Base-by-base conservation (phyloP, 2,113 vertebrate genomes). In the Pungitius pungitius region DNA sequence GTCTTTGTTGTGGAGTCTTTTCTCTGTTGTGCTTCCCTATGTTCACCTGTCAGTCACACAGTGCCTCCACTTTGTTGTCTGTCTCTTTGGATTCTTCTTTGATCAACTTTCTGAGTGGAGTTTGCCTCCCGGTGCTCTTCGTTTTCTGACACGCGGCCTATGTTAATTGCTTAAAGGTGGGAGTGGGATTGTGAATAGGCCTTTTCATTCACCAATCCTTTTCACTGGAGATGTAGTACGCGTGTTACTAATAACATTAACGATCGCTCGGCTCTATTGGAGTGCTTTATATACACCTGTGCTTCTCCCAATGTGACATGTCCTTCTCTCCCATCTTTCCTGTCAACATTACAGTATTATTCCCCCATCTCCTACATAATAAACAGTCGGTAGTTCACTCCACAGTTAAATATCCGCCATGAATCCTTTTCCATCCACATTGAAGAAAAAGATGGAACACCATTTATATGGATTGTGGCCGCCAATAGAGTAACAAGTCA, bases 41-140 rank as follows among this genome's bases (percentile, higher is more conserved):
- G 63, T 76, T 66, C 64, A 74, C 78, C 75, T 69, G 60, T 77
- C 77, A 76, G 52, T 83, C 82, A 78, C 33, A 69, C 26, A 8
- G 68, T 42, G 7, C 43, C 76, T 75, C 66, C 43, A 61, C 55
- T 45, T 20, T 47, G 13, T 11, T 27, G 43, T 62, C 26, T 55
- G 57, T 54, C 59, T 65, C 24, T 15, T 61, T 56, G 17, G 13
- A 61, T 76, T 71, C 57, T 52, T 27, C 54, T 59, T 76, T 84
- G 57, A 78, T 71, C 59, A 85, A 81, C 58, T 85, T 71, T 76
- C 18, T 42, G 22, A 73, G 80, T 49, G 66, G 47, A 79, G 68
- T 69, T 60, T 51, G 26, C 56, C 66, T 78, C 22, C 22, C 52
- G 61, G n/a, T 77, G 70, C 63, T 72, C 56, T 17, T 33, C 43